Percentiles rank a stretch among this genome's conserved stretches.
phyloP scores from a whole-genome alignment of 2,797 vertebrate species.

The Macrochelys suwanniensis region DNA sequence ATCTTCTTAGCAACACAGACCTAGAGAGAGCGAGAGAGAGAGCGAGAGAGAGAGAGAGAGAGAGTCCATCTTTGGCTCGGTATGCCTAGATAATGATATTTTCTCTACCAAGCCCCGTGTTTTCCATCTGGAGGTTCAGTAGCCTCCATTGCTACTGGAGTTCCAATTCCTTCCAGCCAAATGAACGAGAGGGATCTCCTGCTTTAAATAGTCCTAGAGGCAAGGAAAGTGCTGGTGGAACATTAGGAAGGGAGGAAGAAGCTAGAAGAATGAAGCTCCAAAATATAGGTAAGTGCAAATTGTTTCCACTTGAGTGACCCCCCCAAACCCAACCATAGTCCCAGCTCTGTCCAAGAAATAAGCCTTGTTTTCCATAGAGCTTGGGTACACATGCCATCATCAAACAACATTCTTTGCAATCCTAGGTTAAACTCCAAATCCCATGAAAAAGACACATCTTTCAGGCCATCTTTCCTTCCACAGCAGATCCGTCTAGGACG shows the following conservation, averaged over 20 bases:
- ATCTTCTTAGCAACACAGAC: conserved; percentile 42
- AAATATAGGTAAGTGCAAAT: background rate
- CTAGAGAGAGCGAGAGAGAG: too few species aligned
- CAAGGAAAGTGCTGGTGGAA: conserved; percentile 3
- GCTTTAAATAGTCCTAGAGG: background rate
- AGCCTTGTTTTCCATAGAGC: conserved; percentile 58
- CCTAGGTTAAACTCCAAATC: background rate
- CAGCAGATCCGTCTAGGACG: conserved; percentile 38
- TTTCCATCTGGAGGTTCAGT: rapidly evolving
- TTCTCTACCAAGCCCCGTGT: background rate
- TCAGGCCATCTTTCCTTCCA: conserved; percentile 57
- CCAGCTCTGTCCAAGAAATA: background rate
- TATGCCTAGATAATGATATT: background rate
- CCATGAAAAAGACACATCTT: conserved; percentile 46
- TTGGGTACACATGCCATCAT: conserved; percentile 11
- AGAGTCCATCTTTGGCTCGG: conserved; percentile 54
- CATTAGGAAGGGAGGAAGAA: conserved; percentile 30
- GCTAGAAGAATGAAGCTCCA: conserved; percentile 46
- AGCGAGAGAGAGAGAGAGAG: background rate
- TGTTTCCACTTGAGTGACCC: background rate
- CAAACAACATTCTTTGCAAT: conserved; percentile 53
- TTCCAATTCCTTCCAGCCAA: background rate
- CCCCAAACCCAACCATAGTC: background rate
- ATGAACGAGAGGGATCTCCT: background rate
- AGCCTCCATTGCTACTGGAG: background rate